Conservation (phyloP, 2,113 vertebrate species). For the Oreochromis niloticus region DNA sequence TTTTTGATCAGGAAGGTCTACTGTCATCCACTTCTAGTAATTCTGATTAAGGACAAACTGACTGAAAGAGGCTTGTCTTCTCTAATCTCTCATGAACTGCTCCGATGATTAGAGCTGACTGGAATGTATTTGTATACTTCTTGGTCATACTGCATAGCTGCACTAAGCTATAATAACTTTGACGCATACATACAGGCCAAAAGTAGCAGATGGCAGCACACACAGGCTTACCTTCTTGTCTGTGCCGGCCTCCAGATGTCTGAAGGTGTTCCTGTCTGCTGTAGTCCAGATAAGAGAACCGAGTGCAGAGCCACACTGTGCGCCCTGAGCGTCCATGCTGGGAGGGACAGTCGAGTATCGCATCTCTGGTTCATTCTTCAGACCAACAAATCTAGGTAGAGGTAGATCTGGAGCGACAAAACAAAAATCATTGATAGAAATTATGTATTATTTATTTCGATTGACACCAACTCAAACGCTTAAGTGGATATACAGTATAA, state of each 20-base stretch:
- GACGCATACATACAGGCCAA: not conserved
- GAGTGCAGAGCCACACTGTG: slow-evolving; percentile 27
- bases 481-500: not conserved
- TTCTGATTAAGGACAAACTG: not conserved
- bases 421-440: not conserved
- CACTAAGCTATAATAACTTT: not conserved
- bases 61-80: not conserved
- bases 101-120: not conserved
- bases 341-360: slow-evolving; percentile 66
- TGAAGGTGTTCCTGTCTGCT: slow-evolving; percentile 74
- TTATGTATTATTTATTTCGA: not conserved
- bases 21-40: not conserved
- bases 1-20: not conserved
- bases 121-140: not conserved
- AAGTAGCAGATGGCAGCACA: not conserved
- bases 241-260: slow-evolving; percentile 69
- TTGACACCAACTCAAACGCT: not conserved
- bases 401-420: slow-evolving; percentile 76
- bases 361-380: slow-evolving; percentile 79
- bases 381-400: slow-evolving; percentile 81
- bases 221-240: slow-evolving; percentile 79
- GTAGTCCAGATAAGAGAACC: slow-evolving; percentile 57
- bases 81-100: slow-evolving; percentile 1
- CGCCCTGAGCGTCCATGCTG: slow-evolving; percentile 64
- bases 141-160: not conserved